Evolutionary conservation across 35 echinoderm and acorn worm species (phyloP).

Genomic region (Heliocidaris erythrogramma): DNA sequence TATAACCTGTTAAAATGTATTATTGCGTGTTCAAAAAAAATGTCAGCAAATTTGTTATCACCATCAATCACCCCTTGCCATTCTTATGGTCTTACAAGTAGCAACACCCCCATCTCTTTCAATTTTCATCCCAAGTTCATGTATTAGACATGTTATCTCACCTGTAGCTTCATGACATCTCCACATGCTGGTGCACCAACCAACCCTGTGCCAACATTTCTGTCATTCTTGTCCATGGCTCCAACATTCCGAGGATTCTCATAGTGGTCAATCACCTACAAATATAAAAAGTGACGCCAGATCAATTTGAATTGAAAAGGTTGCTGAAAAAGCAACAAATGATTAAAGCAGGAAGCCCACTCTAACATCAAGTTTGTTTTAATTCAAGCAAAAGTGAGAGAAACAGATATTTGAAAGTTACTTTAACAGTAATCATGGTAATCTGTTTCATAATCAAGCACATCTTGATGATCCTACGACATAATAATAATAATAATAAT

Average conservation of each 20-base stretch:
- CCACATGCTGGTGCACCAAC: slow-evolving; percentile 97
- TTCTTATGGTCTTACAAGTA: too few relatives aligned
- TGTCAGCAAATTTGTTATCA: too few relatives aligned
- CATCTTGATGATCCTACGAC: too few relatives aligned
- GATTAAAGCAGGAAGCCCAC: background rate
- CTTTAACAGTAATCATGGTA: too few relatives aligned
- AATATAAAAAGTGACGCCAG: slow-evolving; percentile 6
- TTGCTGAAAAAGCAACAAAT: background rate
- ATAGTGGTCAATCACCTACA: slow-evolving; percentile 97
- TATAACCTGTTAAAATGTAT: too few relatives aligned
- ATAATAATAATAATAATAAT: too few relatives aligned
- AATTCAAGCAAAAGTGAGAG: background rate
- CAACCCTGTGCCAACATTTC: slow-evolving; percentile 89
- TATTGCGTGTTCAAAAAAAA: too few relatives aligned
- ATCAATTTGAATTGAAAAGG: background rate
- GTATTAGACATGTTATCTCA: slow-evolving; percentile 20
- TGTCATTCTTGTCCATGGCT: slow-evolving; percentile 88
- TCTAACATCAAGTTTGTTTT: background rate
- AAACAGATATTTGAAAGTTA: background rate
- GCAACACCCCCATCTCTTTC: too few relatives aligned
- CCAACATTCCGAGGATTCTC: slow-evolving; percentile 99
- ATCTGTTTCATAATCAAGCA: too few relatives aligned
- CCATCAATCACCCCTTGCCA: too few relatives aligned
- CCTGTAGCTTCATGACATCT: slow-evolving; percentile 99
- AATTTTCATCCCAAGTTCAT: too few relatives aligned